Conservation (phyloP, 1,140 invertebrate species). For the Monomorium pharaonis region DNA sequence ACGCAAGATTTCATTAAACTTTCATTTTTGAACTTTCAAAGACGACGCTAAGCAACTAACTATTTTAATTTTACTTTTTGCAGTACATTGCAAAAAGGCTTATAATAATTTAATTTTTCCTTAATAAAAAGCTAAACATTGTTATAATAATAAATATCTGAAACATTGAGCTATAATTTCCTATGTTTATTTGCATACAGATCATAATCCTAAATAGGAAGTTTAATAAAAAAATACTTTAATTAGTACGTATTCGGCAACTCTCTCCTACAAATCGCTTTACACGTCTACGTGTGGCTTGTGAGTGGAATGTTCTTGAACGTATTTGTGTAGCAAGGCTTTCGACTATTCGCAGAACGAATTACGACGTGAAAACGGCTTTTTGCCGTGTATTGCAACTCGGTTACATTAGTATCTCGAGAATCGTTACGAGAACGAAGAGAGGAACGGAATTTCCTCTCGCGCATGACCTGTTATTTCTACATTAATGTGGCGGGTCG, state of each 20-base stretch:
- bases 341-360: constrained; percentile 27
- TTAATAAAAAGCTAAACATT: no score
- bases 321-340: constrained; percentile 10
- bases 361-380: constrained; percentile 22
- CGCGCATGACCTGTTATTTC: constrained; percentile 39
- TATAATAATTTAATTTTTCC: no score
- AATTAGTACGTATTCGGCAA: no score
- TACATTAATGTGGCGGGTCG: constrained; percentile 20
- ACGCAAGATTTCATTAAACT: background rate
- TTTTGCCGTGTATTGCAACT: constrained; percentile 26
- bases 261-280: background rate
- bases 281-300: background rate
- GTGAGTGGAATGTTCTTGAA: constrained; percentile 7
- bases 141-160: no score
- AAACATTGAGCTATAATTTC: no score
- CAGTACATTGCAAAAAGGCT: no score
- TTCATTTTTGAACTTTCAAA: background rate
- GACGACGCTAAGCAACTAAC: no score
- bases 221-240: no score
- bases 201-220: no score
- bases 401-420: constrained; percentile 32
- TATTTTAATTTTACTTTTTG: no score
- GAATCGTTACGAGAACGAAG: background rate
- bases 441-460: constrained; percentile 14
- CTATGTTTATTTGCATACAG: no score